Evolutionary conservation across 2,113 vertebrate species (phyloP).

Genomic region (Anolis sagrei): DNA sequence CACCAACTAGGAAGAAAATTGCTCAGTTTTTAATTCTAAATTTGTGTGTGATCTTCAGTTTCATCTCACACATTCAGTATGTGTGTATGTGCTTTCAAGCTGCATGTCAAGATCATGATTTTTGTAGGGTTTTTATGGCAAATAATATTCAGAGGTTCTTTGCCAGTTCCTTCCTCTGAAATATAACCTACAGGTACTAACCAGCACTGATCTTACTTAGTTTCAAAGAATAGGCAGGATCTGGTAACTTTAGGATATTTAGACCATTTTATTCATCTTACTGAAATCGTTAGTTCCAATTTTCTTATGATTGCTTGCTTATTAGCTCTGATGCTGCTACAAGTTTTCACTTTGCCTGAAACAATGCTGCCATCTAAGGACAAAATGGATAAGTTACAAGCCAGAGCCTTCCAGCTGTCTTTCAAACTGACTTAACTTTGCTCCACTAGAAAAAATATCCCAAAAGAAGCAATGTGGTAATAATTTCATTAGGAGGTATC

Average conservation of each 20-base stretch:
- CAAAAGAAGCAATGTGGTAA: not conserved
- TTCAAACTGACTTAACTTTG: not conserved
- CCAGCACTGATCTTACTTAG: too few species aligned
- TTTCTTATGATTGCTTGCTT: constrained; percentile 27
- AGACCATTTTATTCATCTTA: constrained; percentile 11
- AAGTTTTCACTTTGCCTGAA: constrained; percentile 2
- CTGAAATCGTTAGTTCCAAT: constrained; percentile 43
- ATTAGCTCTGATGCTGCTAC: not conserved
- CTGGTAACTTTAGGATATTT: too few species aligned
- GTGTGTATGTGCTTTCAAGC: too few species aligned
- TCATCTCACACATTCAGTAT: constrained; percentile 8
- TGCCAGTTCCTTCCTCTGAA: too few species aligned
- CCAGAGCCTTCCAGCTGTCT: not conserved
- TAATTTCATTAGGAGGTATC: not conserved
- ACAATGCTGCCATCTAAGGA: constrained; percentile 68
- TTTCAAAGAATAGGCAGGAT: too few species aligned
- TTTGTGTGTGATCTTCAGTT: constrained; percentile 20
- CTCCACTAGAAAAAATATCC: too few species aligned
- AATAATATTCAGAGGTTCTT: too few species aligned
- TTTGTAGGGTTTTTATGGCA: too few species aligned
- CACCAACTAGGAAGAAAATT: constrained; percentile 19
- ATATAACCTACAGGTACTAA: too few species aligned
- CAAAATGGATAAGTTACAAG: constrained; percentile 12
- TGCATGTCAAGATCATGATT: too few species aligned
- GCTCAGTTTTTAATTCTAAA: constrained; percentile 32